Conservation (phyloP, 2,888 invertebrate species). For the Odontocerum albicorne region DNA sequence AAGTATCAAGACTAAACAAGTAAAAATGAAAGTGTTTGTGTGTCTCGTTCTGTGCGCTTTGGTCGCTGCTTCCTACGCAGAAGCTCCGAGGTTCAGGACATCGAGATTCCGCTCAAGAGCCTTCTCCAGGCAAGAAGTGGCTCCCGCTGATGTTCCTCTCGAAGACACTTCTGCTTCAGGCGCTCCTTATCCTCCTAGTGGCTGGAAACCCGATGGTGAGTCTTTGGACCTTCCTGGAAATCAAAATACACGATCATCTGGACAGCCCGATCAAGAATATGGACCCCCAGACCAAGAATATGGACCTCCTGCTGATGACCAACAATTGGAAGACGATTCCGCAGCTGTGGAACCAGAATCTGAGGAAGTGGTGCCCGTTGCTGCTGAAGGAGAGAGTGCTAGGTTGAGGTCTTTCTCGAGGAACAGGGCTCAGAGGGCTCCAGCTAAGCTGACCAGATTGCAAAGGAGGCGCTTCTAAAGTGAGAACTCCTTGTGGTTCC, state of each 20-base stretch:
- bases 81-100: constrained; percentile 21
- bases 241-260: too few species aligned
- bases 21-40: constrained; percentile 29
- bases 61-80: constrained; percentile 6
- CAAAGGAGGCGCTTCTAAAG: constrained; percentile 12
- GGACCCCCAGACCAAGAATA: constrained; percentile 39
- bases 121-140: constrained; percentile 29
- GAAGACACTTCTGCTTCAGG: constrained; percentile 11
- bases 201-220: constrained; percentile 51
- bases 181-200: constrained; percentile 45
- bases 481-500: too few species aligned
- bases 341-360: constrained; percentile 13
- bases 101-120: constrained; percentile 24
- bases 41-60: constrained; percentile 17
- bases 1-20: too few species aligned
- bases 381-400: constrained; percentile 8
- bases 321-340: neutral
- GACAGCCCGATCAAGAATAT: constrained; percentile 25
- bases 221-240: constrained; percentile 49
- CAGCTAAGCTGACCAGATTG: constrained; percentile 16
- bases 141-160: constrained; percentile 8
- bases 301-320: constrained; percentile 38
- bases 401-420: constrained; percentile 17
- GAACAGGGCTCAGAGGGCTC: constrained; percentile 6
- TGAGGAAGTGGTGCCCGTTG: constrained; percentile 8